phyloP scores from a whole-genome alignment of 2,888 invertebrate genomes.

The Capitulum mitella region DNA sequence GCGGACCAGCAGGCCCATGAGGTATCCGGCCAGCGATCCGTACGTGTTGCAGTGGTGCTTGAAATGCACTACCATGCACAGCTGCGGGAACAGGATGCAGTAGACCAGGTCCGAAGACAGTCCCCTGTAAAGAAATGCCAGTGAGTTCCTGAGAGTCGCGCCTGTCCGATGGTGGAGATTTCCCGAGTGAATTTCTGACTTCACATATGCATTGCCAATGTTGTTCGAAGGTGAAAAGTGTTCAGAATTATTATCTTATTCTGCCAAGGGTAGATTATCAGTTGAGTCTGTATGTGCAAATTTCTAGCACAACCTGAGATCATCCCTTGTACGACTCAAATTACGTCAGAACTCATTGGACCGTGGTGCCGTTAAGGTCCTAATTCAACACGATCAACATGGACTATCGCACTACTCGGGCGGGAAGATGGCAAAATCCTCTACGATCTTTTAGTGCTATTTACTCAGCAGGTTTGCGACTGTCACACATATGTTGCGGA shows the following conservation, averaged over 20 bases:
- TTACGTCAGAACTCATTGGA: no score
- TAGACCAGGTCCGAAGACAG: conserved; percentile 98
- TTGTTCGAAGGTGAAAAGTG: neutral
- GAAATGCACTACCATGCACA: conserved; percentile 95
- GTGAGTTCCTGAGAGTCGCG: neutral
- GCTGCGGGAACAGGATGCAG: conserved; percentile 95
- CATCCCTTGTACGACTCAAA: no score
- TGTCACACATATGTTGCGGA: no score
- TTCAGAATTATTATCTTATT: neutral
- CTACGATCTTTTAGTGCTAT: no score
- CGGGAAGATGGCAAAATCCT: no score
- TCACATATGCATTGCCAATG: neutral
- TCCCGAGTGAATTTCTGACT: no score
- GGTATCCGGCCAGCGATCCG: conserved; percentile 83
- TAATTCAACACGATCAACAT: no score
- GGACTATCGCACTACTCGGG: no score
- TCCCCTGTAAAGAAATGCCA: conserved; percentile 61
- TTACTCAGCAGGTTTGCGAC: no score
- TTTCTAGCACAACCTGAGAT: neutral
- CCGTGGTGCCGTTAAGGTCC: no score
- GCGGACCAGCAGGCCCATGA: conserved; percentile 56
- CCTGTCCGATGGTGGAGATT: neutral
- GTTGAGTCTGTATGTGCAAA: neutral
- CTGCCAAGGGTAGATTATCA: neutral
- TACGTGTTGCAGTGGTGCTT: conserved; percentile 92